These are phyloP conservation scores for Coccyzus lansbergi DNA, from an alignment of 2,797 vertebrate species.

Conservation along the genomic window DNA sequence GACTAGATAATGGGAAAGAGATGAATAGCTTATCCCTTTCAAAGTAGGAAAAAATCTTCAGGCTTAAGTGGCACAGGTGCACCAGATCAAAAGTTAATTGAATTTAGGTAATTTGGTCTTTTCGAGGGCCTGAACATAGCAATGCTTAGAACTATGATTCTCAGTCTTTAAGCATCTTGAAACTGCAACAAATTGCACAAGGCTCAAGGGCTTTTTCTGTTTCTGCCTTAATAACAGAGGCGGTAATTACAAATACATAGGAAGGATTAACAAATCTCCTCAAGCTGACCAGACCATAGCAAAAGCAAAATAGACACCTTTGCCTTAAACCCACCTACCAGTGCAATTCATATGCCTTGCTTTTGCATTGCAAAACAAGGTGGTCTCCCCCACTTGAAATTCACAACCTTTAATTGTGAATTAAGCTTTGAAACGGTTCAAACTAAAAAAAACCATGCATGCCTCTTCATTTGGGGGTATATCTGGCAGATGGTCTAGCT, in stretches of 20 bases:
- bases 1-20: constrained; percentile 4
- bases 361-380: background rate
- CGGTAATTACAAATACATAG: background rate
- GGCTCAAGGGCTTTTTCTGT: background rate
- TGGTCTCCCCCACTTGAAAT: background rate
- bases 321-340: background rate
- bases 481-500: background rate
- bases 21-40: background rate
- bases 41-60: background rate
- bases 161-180: background rate
- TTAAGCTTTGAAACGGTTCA: background rate
- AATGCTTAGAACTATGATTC: background rate
- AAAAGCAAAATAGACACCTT: background rate
- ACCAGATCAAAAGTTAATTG: background rate
- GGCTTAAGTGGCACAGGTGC: background rate
- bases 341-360: background rate
- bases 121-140: background rate
- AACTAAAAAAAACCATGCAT: background rate
- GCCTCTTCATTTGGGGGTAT: background rate
- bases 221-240: background rate
- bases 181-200: background rate
- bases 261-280: background rate
- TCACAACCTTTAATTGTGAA: background rate
- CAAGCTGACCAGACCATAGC: background rate
- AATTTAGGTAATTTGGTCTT: background rate